Conservation (phyloP, 2,888 invertebrate species). For the Subacronicta megacephala region DNA sequence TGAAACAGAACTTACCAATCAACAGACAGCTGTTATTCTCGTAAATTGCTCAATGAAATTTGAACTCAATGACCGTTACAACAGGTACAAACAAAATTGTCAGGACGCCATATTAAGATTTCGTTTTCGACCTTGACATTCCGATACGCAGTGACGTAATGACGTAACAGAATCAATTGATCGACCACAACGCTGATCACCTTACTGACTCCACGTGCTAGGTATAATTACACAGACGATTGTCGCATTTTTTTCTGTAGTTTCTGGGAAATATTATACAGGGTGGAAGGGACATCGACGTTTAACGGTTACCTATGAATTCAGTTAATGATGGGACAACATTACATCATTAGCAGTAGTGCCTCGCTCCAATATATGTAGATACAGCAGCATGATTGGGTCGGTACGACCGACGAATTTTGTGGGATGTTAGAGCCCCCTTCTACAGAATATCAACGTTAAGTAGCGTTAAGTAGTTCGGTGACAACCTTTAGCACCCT, state of each 20-base stretch:
- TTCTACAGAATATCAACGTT: too few relatives aligned
- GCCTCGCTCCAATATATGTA: too few relatives aligned
- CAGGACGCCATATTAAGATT: slow-evolving; percentile 15
- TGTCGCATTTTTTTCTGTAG: background rate
- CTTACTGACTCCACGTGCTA: slow-evolving; percentile 5
- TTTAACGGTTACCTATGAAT: too few relatives aligned
- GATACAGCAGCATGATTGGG: too few relatives aligned
- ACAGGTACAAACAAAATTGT: slow-evolving; percentile 9
- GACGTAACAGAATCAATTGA: slow-evolving; percentile 21
- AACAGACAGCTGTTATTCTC: background rate
- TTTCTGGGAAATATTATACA: too few relatives aligned
- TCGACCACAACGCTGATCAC: slow-evolving; percentile 16
- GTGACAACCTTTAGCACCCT: too few relatives aligned
- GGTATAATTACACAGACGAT: background rate
- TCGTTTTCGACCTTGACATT: slow-evolving; percentile 40
- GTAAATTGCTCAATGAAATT: background rate
- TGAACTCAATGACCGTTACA: slow-evolving; percentile 22
- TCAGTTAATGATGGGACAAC: too few relatives aligned
- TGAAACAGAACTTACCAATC: background rate
- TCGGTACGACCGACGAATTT: too few relatives aligned
- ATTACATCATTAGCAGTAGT: too few relatives aligned
- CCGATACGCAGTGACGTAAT: slow-evolving; percentile 12
- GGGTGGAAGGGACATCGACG: too few relatives aligned
- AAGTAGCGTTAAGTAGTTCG: too few relatives aligned
- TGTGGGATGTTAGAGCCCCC: too few relatives aligned